Percentiles rank a stretch among this genome's conserved stretches.
Conservation (phyloP, 2,888 invertebrate genomes). For the Nebria brevicollis region DNA sequence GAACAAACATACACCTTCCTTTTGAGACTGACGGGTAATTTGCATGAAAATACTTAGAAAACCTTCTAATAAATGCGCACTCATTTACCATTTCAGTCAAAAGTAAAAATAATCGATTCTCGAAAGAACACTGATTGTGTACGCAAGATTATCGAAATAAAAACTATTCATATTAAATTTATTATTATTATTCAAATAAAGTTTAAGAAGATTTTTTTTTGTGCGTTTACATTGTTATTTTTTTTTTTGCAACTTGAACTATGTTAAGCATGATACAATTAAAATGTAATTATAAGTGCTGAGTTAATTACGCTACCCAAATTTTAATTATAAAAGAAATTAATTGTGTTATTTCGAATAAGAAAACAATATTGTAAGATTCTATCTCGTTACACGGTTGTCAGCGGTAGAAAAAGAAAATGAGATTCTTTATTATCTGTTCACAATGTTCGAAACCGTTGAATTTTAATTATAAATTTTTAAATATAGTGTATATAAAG, state of each 20-base stretch:
- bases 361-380: not conserved
- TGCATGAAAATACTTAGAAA: constrained; percentile 44
- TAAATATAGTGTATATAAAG: no score
- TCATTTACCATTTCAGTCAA: constrained; percentile 40
- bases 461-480: no score
- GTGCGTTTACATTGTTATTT: not conserved
- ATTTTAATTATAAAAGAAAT: not conserved
- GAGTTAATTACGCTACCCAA: not conserved
- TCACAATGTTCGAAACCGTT: no score
- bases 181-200: not conserved
- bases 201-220: not conserved
- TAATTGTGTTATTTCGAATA: not conserved
- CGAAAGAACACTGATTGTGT: not conserved
- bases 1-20: constrained; percentile 22
- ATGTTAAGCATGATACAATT: not conserved
- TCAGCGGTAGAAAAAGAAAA: no score
- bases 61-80: constrained; percentile 37
- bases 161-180: not conserved
- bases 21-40: constrained; percentile 30
- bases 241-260: not conserved
- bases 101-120: constrained; percentile 8
- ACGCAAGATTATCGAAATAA: constrained; percentile 6
- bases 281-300: not conserved
- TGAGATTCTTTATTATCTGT: no score
- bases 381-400: no score